phyloP scores from a whole-genome alignment of 1,140 invertebrate species.

The Musca vetustissima region DNA sequence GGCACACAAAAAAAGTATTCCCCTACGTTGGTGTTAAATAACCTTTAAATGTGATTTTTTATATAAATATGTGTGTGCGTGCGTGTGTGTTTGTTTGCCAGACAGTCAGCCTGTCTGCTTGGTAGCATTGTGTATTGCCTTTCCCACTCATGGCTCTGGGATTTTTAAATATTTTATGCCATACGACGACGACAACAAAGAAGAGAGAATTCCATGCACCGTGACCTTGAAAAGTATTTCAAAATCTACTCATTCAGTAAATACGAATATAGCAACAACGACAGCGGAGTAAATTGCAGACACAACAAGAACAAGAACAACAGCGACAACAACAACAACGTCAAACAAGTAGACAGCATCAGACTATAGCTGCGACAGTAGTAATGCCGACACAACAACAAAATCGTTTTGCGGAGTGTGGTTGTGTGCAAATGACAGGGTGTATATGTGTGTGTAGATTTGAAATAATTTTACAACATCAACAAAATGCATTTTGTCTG shows the following conservation, averaged over 20 bases:
- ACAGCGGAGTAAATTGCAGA: neutral
- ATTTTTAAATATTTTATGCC: no score
- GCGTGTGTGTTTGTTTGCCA: neutral
- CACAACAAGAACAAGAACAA: constrained; percentile 1
- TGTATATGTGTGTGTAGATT: no score
- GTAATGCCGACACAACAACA: neutral
- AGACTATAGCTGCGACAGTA: no score
- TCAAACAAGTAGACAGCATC: neutral
- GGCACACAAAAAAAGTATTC: no score
- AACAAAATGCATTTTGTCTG: no score
- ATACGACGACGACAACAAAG: no score
- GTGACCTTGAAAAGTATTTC: constrained; percentile 12
- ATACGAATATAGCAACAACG: neutral
- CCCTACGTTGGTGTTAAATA: constrained; percentile 4
- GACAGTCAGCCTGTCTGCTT: neutral
- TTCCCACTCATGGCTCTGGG: no score
- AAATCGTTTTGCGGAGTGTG: no score
- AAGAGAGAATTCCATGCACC: neutral
- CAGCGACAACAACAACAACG: neutral
- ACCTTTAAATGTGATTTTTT: neutral
- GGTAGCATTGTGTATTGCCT: neutral
- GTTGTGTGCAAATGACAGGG: no score
- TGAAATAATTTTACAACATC: no score
- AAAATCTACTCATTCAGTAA: constrained; percentile 17
- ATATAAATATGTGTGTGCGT: neutral